Conservation (phyloP, 2,797 vertebrate species). For the Diglossa cyanea region DNA sequence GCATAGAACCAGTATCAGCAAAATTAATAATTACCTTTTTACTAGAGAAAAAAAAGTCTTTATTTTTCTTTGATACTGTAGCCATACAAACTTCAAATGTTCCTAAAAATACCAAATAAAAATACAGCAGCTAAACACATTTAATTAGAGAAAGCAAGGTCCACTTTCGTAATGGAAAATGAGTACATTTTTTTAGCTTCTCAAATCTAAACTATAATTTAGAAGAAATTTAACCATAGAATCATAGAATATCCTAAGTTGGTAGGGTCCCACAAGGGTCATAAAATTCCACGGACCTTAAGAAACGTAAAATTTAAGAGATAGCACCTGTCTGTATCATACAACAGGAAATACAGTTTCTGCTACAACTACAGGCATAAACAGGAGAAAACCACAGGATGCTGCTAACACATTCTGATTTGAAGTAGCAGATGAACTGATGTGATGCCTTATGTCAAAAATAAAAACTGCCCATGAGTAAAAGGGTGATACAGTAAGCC, state of each 20-base stretch:
- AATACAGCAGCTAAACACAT: neutral
- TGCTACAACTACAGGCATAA: neutral
- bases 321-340: neutral
- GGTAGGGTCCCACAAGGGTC: neutral
- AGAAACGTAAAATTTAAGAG: neutral
- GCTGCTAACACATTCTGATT: neutral
- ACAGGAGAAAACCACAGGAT: neutral
- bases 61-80: neutral
- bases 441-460: neutral
- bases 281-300: neutral
- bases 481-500: neutral
- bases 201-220: neutral
- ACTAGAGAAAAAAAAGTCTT: neutral
- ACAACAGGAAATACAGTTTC: neutral
- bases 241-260: neutral
- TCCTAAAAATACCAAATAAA: neutral
- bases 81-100: neutral
- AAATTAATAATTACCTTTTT: neutral
- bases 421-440: neutral
- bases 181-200: neutral
- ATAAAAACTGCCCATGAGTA: neutral
- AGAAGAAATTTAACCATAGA: neutral
- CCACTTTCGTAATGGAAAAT: neutral
- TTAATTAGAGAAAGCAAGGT: neutral
- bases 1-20: neutral